Base-by-base conservation (phyloP, 1,140 invertebrate species). In the Drosophila pachea region DNA sequence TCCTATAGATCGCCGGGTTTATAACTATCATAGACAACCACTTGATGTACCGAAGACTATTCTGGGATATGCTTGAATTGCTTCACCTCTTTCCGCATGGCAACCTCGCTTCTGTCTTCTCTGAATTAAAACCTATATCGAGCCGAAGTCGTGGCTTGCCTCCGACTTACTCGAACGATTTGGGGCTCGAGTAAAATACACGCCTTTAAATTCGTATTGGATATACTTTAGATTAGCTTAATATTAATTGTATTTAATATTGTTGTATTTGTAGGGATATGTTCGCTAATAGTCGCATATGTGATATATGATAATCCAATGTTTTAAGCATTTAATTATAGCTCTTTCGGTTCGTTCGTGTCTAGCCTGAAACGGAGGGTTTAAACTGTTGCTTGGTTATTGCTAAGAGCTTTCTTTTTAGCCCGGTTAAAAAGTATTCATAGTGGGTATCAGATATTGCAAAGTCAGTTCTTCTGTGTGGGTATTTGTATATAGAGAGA, bases 341-440 rank as follows among this genome's bases (percentile, higher is more conserved):
- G 55, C 36, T 62, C 42, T 78, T 83, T 83, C 86, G 79, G 79
- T 83, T 83, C 79, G 86, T 76, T 84, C 43, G 81, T 84, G 86
- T 84, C 81, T 64, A 84, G 86, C 81, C 86, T 86, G 81, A 84
- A 86, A 84, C 81, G 79, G 81, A 84, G 81, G 79, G 79, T 86
- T 83, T 83, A 65, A 84, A 72, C 50, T 84, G 74, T 74, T 43
- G n/a, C 12, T 43, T 78, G 73, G 66, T 84, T 38, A 66, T 78
- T 78, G 78, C 79, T 82, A 82, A 79, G 78, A 83, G 63, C 64
- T 70, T 40, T 38, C 61, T 74, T 61, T 45, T 47, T 22, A 35
- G 7, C 45, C 67, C 49, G 74, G 64, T 58, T 83, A 82, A 63
- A 82, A 82, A 78, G 83, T 82, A 82, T 68, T 67, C 68, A 75